phyloP scores from a whole-genome alignment of 1,140 invertebrate genomes.

The Acromyrmex charruanus region DNA sequence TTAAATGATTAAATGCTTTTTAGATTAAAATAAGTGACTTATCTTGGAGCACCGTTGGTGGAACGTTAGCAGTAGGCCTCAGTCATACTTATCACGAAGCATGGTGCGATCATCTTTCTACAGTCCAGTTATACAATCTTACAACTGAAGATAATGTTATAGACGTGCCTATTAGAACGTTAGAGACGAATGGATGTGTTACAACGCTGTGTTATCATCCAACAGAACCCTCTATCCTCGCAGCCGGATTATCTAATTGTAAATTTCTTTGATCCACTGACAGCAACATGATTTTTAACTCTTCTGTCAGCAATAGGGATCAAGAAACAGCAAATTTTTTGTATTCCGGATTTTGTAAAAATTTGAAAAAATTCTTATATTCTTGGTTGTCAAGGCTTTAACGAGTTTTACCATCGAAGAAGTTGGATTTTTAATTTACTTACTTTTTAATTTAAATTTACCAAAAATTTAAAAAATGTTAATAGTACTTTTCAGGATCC shows the following conservation, averaged over 20 bases:
- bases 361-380: no score
- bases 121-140: conserved; percentile 83
- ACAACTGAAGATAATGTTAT: conserved; percentile 79
- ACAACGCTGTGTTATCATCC: conserved; percentile 84
- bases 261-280: conserved; percentile 1
- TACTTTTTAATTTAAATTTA: no score
- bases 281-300: no score
- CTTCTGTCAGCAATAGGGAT: no score
- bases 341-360: no score
- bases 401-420: no score
- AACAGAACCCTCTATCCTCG: conserved; percentile 84
- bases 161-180: conserved; percentile 75
- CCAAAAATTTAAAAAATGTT: no score
- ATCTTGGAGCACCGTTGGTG: conserved; percentile 85
- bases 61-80: conserved; percentile 81
- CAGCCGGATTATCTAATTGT: conserved; percentile 85
- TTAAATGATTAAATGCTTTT: conserved; percentile 45
- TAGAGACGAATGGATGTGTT: conserved; percentile 83
- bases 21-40: conserved; percentile 83
- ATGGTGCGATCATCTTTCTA: conserved; percentile 84
- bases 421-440: no score
- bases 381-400: no score
- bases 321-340: no score
- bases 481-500: no score
- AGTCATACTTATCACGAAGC: conserved; percentile 80